A percentile compares a stretch with the other conserved stretches of the same genome.
These are phyloP conservation scores for Strongylocentrotus purpuratus DNA, from an alignment of 35 echinoderm and acorn worm species.

Conservation along the genomic window DNA sequence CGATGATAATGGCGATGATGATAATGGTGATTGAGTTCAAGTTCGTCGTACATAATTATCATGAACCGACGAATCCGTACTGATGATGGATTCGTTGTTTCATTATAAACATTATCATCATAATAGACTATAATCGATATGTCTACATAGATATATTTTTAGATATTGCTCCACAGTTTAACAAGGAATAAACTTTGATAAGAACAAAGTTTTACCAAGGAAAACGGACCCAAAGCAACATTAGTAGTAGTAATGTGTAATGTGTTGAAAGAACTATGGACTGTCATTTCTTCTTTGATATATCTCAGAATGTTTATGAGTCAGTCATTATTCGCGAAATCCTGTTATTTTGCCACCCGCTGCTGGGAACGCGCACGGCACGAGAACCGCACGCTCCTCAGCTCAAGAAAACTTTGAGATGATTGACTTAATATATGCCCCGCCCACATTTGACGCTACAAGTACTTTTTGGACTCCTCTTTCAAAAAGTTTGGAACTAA, in stretches of 20 bases:
- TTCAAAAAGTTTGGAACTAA: background rate
- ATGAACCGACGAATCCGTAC: too few species aligned
- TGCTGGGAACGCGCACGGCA: constrained; percentile 13
- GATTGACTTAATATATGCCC: constrained; percentile 41
- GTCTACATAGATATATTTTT: too few species aligned
- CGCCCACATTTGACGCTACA: background rate
- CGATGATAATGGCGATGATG: too few species aligned
- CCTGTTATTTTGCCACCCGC: constrained; percentile 39
- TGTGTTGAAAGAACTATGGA: background rate
- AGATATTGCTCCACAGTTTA: too few species aligned
- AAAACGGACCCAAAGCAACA: background rate
- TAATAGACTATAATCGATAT: too few species aligned
- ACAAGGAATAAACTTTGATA: too few species aligned
- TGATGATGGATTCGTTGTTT: too few species aligned
- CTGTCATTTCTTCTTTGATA: background rate
- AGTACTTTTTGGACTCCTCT: background rate
- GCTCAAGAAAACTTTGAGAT: background rate
- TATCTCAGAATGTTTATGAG: background rate
- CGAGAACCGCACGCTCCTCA: background rate
- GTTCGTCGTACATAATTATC: too few species aligned
- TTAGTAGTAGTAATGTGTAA: background rate
- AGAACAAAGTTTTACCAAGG: too few species aligned
- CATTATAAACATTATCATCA: too few species aligned
- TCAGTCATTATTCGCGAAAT: constrained; percentile 37
- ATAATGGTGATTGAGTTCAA: too few species aligned